phyloP scores from a whole-genome alignment of 2,888 invertebrate genomes.

The Clanis bilineata region DNA sequence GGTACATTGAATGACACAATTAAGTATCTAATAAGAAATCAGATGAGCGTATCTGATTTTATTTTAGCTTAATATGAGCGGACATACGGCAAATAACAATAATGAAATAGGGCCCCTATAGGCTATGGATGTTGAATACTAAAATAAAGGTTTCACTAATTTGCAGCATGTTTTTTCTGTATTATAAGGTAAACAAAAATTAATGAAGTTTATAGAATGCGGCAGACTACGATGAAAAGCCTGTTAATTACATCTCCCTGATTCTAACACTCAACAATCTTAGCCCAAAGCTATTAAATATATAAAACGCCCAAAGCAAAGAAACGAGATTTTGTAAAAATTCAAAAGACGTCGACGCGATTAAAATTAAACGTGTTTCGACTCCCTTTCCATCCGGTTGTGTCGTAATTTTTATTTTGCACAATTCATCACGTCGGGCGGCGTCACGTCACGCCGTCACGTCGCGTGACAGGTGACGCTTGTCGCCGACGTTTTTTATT shows the following conservation, averaged over 20 bases:
- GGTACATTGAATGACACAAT: no score
- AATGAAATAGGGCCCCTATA: no score
- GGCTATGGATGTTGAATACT: no score
- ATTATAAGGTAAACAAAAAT: not conserved
- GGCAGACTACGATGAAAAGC: not conserved
- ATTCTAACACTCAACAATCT: conserved; percentile 5
- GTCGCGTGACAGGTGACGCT: conserved; percentile 57
- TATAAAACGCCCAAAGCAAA: not conserved
- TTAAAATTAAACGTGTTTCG: conserved; percentile 51
- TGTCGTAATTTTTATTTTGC: conserved; percentile 64
- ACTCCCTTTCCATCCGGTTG: conserved; percentile 46
- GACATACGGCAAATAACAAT: no score
- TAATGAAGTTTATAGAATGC: not conserved
- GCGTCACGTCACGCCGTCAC: conserved; percentile 49
- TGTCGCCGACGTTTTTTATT: conserved; percentile 40
- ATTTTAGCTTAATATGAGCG: no score
- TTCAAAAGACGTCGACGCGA: conserved; percentile 42
- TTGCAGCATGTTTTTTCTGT: not conserved
- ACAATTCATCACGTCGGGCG: conserved; percentile 62
- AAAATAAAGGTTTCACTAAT: no score
- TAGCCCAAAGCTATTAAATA: conserved; percentile 9
- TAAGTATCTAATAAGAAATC: no score
- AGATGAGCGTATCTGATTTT: no score
- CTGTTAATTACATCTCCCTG: conserved; percentile 7
- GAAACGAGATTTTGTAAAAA: conserved; percentile 25